Conservation (phyloP, 2,113 vertebrate species). For the Cervus canadensis region DNA sequence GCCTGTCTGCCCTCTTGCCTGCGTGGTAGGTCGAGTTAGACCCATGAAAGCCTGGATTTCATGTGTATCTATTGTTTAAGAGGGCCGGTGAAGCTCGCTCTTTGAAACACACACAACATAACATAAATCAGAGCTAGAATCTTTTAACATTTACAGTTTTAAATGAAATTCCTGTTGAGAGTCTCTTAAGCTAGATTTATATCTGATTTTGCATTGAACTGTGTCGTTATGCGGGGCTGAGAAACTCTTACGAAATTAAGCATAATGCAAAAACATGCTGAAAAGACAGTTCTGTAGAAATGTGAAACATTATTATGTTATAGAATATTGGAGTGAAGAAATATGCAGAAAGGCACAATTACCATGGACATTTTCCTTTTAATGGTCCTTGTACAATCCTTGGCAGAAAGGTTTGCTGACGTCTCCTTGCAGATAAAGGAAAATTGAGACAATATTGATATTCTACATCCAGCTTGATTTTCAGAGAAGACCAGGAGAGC, state of each 20-base stretch:
- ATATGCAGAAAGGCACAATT: constrained; percentile 79
- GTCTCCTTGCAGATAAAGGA: constrained; percentile 55
- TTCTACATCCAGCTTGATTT: background rate
- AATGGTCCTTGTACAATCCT: constrained; percentile 72
- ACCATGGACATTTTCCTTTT: constrained; percentile 77
- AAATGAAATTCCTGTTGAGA: constrained; percentile 88
- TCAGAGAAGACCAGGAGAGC: accelerated
- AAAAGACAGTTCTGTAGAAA: constrained; percentile 84
- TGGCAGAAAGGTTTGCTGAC: constrained; percentile 72
- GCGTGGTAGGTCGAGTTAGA: accelerated
- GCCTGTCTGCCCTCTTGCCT: background rate
- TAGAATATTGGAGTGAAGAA: constrained; percentile 75
- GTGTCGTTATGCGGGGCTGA: constrained; percentile 82
- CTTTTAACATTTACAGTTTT: constrained; percentile 87
- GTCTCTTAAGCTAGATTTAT: constrained; percentile 90
- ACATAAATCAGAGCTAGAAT: constrained; percentile 82
- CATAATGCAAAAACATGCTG: constrained; percentile 86
- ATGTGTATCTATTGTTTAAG: constrained; percentile 56
- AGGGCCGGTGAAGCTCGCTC: constrained; percentile 63
- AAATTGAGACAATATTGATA: constrained; percentile 50
- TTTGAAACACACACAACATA: constrained; percentile 71
- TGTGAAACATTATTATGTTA: constrained; percentile 77
- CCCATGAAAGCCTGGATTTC: background rate
- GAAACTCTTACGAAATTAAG: constrained; percentile 84
- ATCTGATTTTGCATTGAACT: constrained; percentile 87